These are phyloP conservation scores for Brienomyrus brachyistius DNA, from an alignment of 2,113 vertebrate genomes.

Conservation along the genomic window DNA sequence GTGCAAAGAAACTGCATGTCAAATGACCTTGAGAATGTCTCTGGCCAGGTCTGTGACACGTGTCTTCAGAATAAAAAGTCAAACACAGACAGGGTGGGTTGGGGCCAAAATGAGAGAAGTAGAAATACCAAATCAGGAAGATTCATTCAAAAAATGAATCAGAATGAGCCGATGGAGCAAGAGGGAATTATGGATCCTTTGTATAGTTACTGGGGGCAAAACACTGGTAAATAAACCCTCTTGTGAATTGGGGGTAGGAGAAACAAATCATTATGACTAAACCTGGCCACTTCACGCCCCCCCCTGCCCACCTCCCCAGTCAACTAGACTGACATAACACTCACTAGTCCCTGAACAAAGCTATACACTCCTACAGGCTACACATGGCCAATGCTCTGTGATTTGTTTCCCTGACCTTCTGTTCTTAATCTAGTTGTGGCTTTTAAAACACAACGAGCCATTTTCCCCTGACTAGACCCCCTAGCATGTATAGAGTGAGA, in stretches of 20 bases:
- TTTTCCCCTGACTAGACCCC: not conserved
- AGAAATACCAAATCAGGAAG: not conserved
- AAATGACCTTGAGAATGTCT: not conserved
- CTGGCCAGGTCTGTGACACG: not conserved
- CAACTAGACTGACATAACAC: not conserved
- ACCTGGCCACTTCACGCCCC: not conserved
- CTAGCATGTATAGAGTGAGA: not conserved
- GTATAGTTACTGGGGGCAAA: not conserved
- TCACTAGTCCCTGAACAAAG: not conserved
- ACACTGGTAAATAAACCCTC: not conserved
- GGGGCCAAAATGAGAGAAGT: not conserved
- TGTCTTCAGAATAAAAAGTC: not conserved
- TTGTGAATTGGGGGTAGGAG: not conserved
- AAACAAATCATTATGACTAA: not conserved
- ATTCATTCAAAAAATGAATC: not conserved
- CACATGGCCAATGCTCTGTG: not conserved
- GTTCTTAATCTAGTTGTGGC: not conserved
- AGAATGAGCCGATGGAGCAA: not conserved
- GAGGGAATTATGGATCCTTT: not conserved
- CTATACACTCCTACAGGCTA: not conserved
- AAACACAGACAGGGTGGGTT: not conserved
- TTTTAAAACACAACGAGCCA: not conserved
- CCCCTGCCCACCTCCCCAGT: not conserved
- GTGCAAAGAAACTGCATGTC: not conserved
- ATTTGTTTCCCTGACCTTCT: not conserved